These are phyloP conservation scores for Oscarella lobularis DNA, from an alignment of 37 sponge, comb jelly and placozoan species.

Conservation along the genomic window DNA sequence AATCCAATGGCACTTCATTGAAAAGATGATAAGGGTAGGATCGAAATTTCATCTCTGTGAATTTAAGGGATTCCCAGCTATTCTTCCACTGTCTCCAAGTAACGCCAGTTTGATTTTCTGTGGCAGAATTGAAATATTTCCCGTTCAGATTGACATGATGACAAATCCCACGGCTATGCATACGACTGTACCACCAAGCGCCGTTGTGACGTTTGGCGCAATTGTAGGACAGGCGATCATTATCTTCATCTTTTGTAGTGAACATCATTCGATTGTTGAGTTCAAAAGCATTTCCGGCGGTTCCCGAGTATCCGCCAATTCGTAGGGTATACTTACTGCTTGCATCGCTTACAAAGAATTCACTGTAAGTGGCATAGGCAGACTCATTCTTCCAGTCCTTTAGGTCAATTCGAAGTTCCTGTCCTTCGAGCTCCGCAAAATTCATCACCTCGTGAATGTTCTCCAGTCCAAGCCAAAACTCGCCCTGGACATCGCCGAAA, in stretches of 20 bases:
- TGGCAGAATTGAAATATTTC: too few species aligned
- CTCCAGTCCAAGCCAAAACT: slow-evolving; percentile 13
- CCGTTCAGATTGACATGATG: too few species aligned
- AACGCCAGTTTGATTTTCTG: too few species aligned
- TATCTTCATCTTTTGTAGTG: slow-evolving; percentile 15
- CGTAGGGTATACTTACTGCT: slow-evolving; percentile 5
- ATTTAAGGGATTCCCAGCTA: too few species aligned
- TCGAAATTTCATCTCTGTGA: too few species aligned
- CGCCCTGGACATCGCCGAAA: slow-evolving; percentile 11
- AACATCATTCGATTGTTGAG: slow-evolving; percentile 5
- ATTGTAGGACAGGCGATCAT: neutral
- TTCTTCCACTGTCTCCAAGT: too few species aligned
- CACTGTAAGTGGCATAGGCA: slow-evolving; percentile 10
- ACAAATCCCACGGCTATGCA: too few species aligned
- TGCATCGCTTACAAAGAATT: slow-evolving; percentile 14
- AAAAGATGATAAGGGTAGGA: too few species aligned
- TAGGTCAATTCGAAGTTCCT: slow-evolving; percentile 19
- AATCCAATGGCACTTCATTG: too few species aligned
- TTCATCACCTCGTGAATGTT: slow-evolving; percentile 10
- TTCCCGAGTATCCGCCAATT: slow-evolving; percentile 20
- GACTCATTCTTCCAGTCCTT: slow-evolving; percentile 12
- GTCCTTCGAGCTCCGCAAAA: slow-evolving; percentile 2
- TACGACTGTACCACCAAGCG: slow-evolving; percentile 19
- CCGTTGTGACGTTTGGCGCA: slow-evolving; percentile 15
- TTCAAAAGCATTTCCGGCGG: slow-evolving; percentile 7